Conservation (phyloP, 1,140 invertebrate species). For the Sycophaga agraensis region DNA sequence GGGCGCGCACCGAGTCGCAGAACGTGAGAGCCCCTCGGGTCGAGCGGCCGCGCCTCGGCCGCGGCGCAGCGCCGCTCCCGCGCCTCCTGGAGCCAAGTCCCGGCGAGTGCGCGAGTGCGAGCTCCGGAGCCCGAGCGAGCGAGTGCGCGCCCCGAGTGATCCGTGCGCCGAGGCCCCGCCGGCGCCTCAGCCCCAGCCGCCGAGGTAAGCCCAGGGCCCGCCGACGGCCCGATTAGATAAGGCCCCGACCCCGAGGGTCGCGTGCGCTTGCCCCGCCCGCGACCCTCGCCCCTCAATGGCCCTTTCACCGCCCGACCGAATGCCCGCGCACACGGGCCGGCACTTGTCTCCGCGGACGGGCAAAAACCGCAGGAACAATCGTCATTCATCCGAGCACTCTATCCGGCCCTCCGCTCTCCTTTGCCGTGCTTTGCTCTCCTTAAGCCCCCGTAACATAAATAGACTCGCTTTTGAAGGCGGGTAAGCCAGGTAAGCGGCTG, state of each 20-base stretch:
- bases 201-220: no score
- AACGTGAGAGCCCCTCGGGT: slow-evolving; percentile 21
- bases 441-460: slow-evolving; percentile 12
- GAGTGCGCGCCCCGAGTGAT: no score
- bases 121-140: no score
- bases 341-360: neutral
- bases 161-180: no score
- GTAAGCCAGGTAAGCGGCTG: neutral
- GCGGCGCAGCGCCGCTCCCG: no score
- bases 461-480: neutral
- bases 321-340: no score
- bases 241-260: no score
- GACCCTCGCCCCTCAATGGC: neutral
- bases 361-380: slow-evolving; percentile 29
- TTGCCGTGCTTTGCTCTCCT: neutral
- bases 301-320: no score
- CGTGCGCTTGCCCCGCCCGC: neutral
- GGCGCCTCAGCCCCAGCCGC: no score
- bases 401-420: neutral
- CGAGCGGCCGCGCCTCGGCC: slow-evolving; percentile 10
- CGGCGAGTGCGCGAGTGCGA: neutral
- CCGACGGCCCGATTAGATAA: no score
- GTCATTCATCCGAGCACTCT: slow-evolving; percentile 18
- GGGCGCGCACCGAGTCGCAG: slow-evolving; percentile 9
- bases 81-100: no score